Evolutionary conservation across 64 coral and sea anemone species (phyloP).

Genomic region (Montipora cactus): DNA sequence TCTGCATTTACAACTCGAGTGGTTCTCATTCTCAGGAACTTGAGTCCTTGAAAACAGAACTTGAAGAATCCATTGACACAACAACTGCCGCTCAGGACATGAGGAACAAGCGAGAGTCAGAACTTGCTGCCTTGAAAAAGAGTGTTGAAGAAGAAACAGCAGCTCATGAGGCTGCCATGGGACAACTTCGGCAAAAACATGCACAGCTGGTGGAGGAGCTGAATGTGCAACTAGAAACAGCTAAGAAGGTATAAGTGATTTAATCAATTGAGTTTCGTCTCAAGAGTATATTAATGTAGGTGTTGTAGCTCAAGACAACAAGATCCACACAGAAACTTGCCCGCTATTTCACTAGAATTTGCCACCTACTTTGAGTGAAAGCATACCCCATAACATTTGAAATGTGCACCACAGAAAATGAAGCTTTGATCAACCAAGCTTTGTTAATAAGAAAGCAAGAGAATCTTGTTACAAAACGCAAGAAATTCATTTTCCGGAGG

Average conservation of each 20-base stretch:
- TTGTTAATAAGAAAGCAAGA: too few relatives aligned
- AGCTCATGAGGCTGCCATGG: constrained; percentile 89
- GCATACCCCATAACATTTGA: too few relatives aligned
- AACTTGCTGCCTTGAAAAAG: constrained; percentile 89
- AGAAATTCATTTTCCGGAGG: too few relatives aligned
- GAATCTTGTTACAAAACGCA: too few relatives aligned
- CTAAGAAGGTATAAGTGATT: constrained; percentile 74
- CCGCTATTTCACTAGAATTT: too few relatives aligned
- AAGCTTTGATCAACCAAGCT: too few relatives aligned
- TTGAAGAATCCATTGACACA: constrained; percentile 98
- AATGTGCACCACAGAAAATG: too few relatives aligned
- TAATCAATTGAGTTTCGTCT: too few relatives aligned
- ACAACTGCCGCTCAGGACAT: constrained; percentile 83
- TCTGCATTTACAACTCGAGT: neutral
- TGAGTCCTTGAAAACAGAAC: constrained; percentile 86
- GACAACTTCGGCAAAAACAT: constrained; percentile 90
- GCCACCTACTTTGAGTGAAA: too few relatives aligned
- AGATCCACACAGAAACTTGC: too few relatives aligned
- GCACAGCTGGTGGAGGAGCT: constrained; percentile 87
- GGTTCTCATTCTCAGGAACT: constrained; percentile 74
- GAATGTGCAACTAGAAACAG: constrained; percentile 87
- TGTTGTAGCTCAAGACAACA: too few relatives aligned
- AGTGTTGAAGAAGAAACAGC: constrained; percentile 89
- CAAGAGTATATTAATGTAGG: too few relatives aligned
- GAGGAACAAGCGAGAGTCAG: constrained; percentile 86